A percentile compares a stretch with the other conserved stretches of the same genome.
These are phyloP conservation scores for Picathartes gymnocephalus DNA, from an alignment of 2,113 vertebrate genomes.

Conservation along the genomic window DNA sequence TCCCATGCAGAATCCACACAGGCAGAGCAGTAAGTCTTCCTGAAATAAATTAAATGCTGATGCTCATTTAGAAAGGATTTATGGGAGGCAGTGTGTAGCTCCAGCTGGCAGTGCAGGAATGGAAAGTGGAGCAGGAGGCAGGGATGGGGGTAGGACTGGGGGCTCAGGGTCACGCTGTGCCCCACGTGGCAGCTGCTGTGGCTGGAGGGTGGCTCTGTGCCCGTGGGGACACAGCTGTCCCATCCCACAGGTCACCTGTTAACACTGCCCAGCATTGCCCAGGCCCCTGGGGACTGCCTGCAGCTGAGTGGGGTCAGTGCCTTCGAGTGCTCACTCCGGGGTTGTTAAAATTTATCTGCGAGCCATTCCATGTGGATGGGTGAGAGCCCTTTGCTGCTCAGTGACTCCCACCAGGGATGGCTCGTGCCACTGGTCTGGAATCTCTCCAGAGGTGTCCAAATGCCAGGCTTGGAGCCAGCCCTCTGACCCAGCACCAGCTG, in stretches of 20 bases:
- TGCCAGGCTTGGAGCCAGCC: neutral
- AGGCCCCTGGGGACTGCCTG: neutral
- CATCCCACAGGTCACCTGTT: neutral
- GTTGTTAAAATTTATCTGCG: neutral
- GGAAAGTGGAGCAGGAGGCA: neutral
- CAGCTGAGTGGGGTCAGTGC: neutral
- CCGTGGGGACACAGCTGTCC: neutral
- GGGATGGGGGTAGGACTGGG: neutral
- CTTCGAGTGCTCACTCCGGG: neutral
- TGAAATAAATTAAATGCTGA: neutral
- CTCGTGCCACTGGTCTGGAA: neutral
- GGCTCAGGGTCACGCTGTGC: rapidly evolving
- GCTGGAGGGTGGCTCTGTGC: neutral
- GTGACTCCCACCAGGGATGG: neutral
- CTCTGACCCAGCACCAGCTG: neutral
- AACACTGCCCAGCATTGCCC: rapidly evolving
- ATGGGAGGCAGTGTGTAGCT: neutral
- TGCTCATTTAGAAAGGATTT: constrained; percentile 10
- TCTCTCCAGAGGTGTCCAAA: neutral
- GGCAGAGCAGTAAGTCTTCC: neutral
- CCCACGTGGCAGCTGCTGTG: rapidly evolving
- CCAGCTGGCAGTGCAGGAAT: neutral
- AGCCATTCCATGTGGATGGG: neutral
- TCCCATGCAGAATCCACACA: neutral
- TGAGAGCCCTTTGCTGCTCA: neutral